phyloP scores from a whole-genome alignment of 2,113 vertebrate genomes.

The Odontophorus gujanensis region DNA sequence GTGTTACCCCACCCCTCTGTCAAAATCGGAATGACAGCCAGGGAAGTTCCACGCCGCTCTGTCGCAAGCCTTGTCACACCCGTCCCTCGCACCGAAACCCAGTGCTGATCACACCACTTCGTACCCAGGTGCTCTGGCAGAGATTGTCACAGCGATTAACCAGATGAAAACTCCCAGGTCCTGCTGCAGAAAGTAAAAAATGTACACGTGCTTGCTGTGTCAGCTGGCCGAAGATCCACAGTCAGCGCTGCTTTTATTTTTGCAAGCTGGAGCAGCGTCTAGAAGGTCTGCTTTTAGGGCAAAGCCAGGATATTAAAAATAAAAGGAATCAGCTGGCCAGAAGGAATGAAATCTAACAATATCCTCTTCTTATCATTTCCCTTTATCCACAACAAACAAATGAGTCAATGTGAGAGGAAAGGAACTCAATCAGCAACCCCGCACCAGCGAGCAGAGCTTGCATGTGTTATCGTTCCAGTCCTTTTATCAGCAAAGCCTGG shows the following conservation, averaged over 20 bases:
- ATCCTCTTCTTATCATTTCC: slow-evolving; percentile 31
- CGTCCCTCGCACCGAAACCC: background rate
- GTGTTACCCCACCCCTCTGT: background rate
- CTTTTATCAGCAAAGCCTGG: slow-evolving; percentile 25
- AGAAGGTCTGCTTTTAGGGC: background rate
- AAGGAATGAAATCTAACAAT: background rate
- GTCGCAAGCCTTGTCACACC: background rate
- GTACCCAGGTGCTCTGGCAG: background rate
- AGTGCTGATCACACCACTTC: background rate
- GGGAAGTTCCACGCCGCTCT: fast-evolving
- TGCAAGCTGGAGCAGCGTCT: background rate
- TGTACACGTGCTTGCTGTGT: background rate
- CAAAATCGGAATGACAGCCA: background rate
- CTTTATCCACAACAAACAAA: slow-evolving; percentile 71
- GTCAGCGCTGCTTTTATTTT: background rate
- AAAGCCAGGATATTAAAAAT: background rate
- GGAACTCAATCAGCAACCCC: slow-evolving; percentile 65
- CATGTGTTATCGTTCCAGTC: slow-evolving; percentile 34
- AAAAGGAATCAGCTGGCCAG: background rate
- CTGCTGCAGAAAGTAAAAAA: background rate
- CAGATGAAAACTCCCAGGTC: background rate
- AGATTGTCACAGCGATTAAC: background rate
- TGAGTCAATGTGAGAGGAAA: slow-evolving; percentile 64
- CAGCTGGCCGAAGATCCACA: background rate
- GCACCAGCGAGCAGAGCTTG: background rate